Percentiles rank a stretch among this genome's conserved stretches.
Evolutionary conservation across 2,797 vertebrate species (phyloP).

Genomic region (Sarcoramphus papa): DNA sequence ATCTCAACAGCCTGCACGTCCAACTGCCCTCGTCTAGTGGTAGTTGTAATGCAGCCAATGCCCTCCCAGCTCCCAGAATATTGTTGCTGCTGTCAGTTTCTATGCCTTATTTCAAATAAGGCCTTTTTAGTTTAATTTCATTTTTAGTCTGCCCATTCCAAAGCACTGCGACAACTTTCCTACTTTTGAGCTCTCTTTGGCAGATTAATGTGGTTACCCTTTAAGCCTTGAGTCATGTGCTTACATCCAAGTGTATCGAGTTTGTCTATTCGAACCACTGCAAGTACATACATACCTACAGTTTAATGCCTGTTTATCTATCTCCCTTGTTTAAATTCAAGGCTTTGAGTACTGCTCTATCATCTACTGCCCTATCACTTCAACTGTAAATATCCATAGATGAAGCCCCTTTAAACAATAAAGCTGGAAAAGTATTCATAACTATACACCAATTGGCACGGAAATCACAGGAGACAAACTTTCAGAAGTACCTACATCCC

Average conservation of each 20-base stretch:
- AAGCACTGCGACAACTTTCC: background rate
- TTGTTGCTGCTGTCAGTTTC: background rate
- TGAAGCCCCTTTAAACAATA: background rate
- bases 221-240: background rate
- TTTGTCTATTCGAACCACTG: background rate
- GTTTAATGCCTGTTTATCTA: background rate
- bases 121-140: background rate
- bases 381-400: background rate
- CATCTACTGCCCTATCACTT: background rate
- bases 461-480: background rate
- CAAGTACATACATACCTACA: background rate
- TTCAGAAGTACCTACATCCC: background rate
- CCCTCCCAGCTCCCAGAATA: background rate
- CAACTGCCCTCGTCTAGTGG: background rate
- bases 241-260: background rate
- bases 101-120: background rate
- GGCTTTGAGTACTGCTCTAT: background rate
- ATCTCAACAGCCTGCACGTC: background rate
- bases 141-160: background rate
- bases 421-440: background rate
- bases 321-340: background rate
- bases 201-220: background rate
- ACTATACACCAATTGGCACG: background rate
- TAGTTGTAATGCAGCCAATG: fast-evolving
- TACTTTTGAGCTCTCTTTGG: background rate